Evolutionary conservation across 2,113 vertebrate species (phyloP), one percentile per base, ranked within the genome.

Genomic region (Hemibagrus wyckioides): DNA sequence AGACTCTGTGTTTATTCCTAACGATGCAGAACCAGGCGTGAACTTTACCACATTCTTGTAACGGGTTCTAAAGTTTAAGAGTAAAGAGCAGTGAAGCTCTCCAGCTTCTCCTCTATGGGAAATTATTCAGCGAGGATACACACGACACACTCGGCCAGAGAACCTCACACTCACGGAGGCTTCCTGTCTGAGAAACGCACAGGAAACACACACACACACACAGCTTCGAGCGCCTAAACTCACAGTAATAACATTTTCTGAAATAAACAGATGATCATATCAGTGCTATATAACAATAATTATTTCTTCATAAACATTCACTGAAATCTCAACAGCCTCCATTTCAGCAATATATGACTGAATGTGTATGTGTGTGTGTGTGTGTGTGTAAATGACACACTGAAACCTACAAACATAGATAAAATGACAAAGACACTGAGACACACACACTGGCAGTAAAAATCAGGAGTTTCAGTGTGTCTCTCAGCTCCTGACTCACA

Each of bases 101-200:
- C 54, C 36, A 48, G 3, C 28, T 6, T 14, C 59, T 91, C 52
- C 39, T 83, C 21, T 44, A 82, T 85, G 90, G 86, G 82, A 91
- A 93, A 88, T 75, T 3, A 84, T 93, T 90, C 86, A 92, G 92
- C 71, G 59, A 92, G 83, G 90, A 73, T 44, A 89, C 83, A 83
- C 91, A 90, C 90, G 90, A 87, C 89, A 86, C 86, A 84, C 89
- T 90, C 63, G 90, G 89, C 89, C 82, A 59, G 84, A 87, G 54
- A 94, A 94, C 92, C 90, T 88, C 75, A 89, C 91, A 90, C 86
- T 84, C 89, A 87, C 89, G 28, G 86, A 93, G 91, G 90, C 92
- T 95, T 96, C 95, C 95, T 95, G 93, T 93, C 91, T 88, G 75
- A 67, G 67, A 84, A 83, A 83, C 48, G 23, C 86, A 95, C 95